phyloP scores from a whole-genome alignment of 2,797 vertebrate genomes.

The Bucorvus abyssinicus region DNA sequence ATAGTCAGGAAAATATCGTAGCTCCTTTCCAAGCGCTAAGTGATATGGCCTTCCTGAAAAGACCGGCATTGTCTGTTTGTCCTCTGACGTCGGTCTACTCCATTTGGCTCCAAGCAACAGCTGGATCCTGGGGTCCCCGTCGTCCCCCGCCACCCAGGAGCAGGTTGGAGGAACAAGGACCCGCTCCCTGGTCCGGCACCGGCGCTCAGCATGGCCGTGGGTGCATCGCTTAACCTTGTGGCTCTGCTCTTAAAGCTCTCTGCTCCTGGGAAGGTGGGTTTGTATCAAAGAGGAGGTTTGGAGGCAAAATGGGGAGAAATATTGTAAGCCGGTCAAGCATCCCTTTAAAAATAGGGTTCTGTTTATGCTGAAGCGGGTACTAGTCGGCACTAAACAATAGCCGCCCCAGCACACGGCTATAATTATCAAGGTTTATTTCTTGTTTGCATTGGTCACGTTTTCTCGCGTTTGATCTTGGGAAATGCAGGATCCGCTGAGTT shows the following conservation, averaged over 20 bases:
- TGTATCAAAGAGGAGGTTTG: background rate
- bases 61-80: background rate
- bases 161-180: background rate
- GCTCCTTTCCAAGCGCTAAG: constrained; percentile 26
- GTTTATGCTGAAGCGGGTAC: constrained; percentile 52
- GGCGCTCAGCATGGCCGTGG: rapidly evolving
- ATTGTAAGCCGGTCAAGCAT: background rate
- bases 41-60: constrained; percentile 44
- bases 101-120: background rate
- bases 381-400: constrained; percentile 56
- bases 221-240: background rate
- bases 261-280: background rate
- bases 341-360: constrained; percentile 62
- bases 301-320: background rate
- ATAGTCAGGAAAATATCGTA: constrained; percentile 37
- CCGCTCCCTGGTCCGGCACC: rapidly evolving
- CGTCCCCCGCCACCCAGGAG: rapidly evolving
- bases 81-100: background rate
- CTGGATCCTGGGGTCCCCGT: background rate
- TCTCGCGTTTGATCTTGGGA: constrained; percentile 58
- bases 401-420: constrained; percentile 32
- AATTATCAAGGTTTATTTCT: constrained; percentile 59
- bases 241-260: background rate
- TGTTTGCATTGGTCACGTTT: constrained; percentile 63
- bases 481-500: constrained; percentile 46